Evolutionary conservation across 2,113 vertebrate species (phyloP), one percentile per base, ranked within the genome.

Genomic region (Epinephelus cyanopodus): DNA sequence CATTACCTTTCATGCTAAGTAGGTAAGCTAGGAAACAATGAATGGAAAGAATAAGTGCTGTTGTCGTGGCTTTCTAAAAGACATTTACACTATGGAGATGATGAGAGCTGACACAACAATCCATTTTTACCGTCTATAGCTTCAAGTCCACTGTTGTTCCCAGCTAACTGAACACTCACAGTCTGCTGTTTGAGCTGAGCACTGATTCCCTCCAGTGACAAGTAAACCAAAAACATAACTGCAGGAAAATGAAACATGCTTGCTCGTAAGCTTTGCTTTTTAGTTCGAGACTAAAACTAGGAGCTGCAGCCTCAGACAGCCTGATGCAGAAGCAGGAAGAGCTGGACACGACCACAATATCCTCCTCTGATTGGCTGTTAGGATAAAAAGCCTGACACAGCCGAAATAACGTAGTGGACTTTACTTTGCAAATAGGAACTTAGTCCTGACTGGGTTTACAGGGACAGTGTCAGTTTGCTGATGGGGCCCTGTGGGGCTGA

Each of bases 1-100:
- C 2, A 63, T 92, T 89, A 93, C 92, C 91, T 94, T 93, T 92
- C 66, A 88, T 86, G 88, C 83, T 92, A 90, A 92, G 82, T 64
- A 87, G 89, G 92, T 76, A 84, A 89, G 89, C 92, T 93, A 88
- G 89, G 87, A 91, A 75, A 89, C 85, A 91, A 92, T 56, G 70
- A 74, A 88, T 78, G 75, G 77, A 87, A 79, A 91, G 65, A 85
- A 76, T 66, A 84, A 79, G 53, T 69, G 56, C 52, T 23, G 58
- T 47, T 83, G 60, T 45, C 57, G 63, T 2, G 53, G 66, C 19
- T 53, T 0, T 3, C 53, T 52, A 11, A 13, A 61, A 73, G 21
- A 33, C 65, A 75, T 39, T 68, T 1, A 73, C 23, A 6, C 45
- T 5, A 39, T 62, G 68, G 39, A 65, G 42, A 45, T 9, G 45